A percentile compares a stretch with the other conserved stretches of the same genome.
These are phyloP conservation scores for Eumaeus atala DNA, from an alignment of 1,140 invertebrate genomes.

Conservation along the genomic window DNA sequence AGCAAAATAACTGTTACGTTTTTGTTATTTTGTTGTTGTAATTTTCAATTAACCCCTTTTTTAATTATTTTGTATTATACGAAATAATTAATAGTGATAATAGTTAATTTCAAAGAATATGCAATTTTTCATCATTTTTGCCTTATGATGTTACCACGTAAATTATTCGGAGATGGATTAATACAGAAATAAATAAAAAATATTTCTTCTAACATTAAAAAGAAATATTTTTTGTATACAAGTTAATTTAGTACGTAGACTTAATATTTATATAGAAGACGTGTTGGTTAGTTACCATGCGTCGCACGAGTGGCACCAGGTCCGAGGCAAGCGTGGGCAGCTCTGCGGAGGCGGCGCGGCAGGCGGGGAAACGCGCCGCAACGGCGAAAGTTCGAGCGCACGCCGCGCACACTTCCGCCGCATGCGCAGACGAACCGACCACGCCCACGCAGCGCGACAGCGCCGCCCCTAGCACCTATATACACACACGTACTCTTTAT, in stretches of 20 bases:
- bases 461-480: slow-evolving; percentile 86
- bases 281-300: slow-evolving; percentile 34
- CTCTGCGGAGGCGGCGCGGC: slow-evolving; percentile 90
- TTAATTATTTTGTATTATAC: no score
- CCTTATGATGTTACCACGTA: no score
- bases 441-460: slow-evolving; percentile 94
- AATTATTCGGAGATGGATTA: no score
- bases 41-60: no score
- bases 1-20: no score
- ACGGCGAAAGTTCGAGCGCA: slow-evolving; percentile 94
- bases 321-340: slow-evolving; percentile 91
- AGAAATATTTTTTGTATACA: no score
- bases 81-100: no score
- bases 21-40: no score
- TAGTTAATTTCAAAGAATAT: no score
- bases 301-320: slow-evolving; percentile 70
- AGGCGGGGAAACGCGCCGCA: slow-evolving; percentile 94
- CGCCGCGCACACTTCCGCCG: slow-evolving; percentile 95
- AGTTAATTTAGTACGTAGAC: not conserved
- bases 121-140: no score
- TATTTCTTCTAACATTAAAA: no score
- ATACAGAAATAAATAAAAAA: no score
- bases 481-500: not conserved
- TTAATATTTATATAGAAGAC: not conserved
- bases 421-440: slow-evolving; percentile 84